A percentile compares a stretch with the other conserved stretches of the same genome.
phyloP scores from a whole-genome alignment of 2,797 vertebrate species.

The Spondyliosoma cantharus region DNA sequence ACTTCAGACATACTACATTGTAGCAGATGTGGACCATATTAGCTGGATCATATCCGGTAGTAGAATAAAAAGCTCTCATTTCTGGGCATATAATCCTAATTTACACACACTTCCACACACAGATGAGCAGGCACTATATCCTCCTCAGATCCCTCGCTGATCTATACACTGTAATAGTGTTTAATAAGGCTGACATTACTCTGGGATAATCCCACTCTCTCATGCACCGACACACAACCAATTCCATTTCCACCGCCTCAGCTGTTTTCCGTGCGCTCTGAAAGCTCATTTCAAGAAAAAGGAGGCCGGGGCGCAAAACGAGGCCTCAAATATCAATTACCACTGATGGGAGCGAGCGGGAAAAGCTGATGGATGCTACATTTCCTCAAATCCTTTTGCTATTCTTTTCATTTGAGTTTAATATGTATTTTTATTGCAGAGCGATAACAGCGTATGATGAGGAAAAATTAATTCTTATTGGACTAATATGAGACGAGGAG shows the following conservation, averaged over 20 bases:
- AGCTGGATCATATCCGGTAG: constrained; percentile 39
- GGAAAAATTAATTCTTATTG: constrained; percentile 64
- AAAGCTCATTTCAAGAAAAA: constrained; percentile 81
- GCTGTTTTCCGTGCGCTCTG: constrained; percentile 75
- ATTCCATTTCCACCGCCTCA: constrained; percentile 83
- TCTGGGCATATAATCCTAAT: constrained; percentile 63
- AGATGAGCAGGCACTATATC: constrained; percentile 70
- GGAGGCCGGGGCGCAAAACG: constrained; percentile 67
- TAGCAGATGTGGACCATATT: constrained; percentile 25
- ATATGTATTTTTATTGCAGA: constrained; percentile 67
- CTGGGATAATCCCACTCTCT: constrained; percentile 81
- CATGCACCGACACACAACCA: constrained; percentile 84
- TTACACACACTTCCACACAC: constrained; percentile 56
- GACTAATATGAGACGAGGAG: constrained; percentile 37
- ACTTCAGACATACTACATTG: constrained; percentile 2
- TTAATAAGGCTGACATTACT: constrained; percentile 85
- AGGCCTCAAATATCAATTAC: constrained; percentile 84
- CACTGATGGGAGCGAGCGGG: constrained; percentile 63
- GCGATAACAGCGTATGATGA: constrained; percentile 66
- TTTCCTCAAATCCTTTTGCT: constrained; percentile 72
- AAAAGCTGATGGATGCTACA: constrained; percentile 76
- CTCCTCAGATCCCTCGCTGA: constrained; percentile 72
- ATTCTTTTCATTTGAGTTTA: constrained; percentile 75
- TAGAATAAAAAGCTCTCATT: constrained; percentile 57
- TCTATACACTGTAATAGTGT: constrained; percentile 81